These are phyloP conservation scores for Mimachlamys varia DNA, from an alignment of 2,888 invertebrate genomes.

Conservation along the genomic window DNA sequence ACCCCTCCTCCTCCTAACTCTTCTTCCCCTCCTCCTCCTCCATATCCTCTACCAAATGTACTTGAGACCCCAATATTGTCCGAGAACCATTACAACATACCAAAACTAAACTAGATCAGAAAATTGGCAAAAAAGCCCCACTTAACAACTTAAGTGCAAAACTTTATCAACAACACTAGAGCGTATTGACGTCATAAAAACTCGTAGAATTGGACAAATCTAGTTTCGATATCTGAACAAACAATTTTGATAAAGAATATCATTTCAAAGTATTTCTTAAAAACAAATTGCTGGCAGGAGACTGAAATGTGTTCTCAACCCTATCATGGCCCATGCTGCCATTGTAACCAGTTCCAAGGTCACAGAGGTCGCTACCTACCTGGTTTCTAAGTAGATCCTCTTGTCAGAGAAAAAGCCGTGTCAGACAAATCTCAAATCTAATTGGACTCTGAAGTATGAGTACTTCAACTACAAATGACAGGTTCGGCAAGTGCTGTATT, in stretches of 20 bases:
- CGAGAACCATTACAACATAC: background rate
- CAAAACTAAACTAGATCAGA: background rate
- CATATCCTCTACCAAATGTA: no score
- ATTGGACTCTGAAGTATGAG: background rate
- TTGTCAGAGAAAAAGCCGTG: background rate
- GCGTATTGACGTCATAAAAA: conserved; percentile 7
- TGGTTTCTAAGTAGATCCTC: background rate
- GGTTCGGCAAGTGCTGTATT: background rate
- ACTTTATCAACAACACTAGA: background rate
- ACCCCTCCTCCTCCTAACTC: no score
- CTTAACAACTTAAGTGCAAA: background rate
- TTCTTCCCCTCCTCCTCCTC: no score
- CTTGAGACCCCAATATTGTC: no score
- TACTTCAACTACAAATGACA: background rate
- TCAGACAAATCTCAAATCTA: background rate
- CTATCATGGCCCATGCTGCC: conserved; percentile 14
- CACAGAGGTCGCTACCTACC: background rate
- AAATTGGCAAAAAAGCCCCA: background rate
- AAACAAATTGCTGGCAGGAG: conserved; percentile 32
- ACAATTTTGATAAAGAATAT: conserved; percentile 8
- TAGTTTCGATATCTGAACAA: background rate
- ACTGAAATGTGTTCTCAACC: background rate
- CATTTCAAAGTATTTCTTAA: conserved; percentile 36
- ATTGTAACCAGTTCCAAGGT: background rate
- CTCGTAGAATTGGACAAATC: background rate